phyloP scores from a whole-genome alignment of 2,888 invertebrate species.

The Strigamia maritima region DNA sequence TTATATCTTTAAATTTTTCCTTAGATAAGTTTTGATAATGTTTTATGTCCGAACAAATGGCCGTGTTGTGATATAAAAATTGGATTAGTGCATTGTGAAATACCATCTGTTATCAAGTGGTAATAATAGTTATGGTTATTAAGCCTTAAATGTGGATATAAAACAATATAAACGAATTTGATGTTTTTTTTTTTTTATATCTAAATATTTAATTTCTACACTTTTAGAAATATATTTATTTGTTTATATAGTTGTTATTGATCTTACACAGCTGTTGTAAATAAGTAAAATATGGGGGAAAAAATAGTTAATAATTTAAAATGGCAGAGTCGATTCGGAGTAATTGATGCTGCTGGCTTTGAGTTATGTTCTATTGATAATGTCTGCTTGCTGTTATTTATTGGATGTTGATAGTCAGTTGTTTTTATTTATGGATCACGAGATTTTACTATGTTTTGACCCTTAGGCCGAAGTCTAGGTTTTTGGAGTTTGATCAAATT shows the following conservation, averaged over 20 bases:
- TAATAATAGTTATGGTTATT: not conserved
- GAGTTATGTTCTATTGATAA: not conserved
- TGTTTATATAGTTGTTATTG: not conserved
- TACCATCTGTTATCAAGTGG: not conserved
- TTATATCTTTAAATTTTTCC: slow-evolving; percentile 24
- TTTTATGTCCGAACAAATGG: not conserved
- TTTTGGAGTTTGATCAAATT: no score
- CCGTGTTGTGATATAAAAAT: not conserved
- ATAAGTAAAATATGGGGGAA: not conserved
- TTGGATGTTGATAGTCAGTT: not conserved
- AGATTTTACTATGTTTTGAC: not conserved
- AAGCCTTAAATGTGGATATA: not conserved
- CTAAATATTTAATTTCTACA: not conserved
- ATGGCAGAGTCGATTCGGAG: not conserved
- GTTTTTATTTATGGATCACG: not conserved
- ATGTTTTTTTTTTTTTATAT: no score
- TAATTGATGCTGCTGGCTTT: not conserved
- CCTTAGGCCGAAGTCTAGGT: not conserved
- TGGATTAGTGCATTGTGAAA: not conserved
- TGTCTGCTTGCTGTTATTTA: not conserved
- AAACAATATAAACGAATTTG: not conserved
- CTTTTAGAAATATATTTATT: not conserved
- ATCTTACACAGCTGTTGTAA: not conserved
- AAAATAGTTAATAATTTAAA: not conserved
- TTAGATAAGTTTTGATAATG: slow-evolving; percentile 17